Evolutionary conservation across 2,113 vertebrate species (phyloP).

Genomic region (Mormoops blainvillei): DNA sequence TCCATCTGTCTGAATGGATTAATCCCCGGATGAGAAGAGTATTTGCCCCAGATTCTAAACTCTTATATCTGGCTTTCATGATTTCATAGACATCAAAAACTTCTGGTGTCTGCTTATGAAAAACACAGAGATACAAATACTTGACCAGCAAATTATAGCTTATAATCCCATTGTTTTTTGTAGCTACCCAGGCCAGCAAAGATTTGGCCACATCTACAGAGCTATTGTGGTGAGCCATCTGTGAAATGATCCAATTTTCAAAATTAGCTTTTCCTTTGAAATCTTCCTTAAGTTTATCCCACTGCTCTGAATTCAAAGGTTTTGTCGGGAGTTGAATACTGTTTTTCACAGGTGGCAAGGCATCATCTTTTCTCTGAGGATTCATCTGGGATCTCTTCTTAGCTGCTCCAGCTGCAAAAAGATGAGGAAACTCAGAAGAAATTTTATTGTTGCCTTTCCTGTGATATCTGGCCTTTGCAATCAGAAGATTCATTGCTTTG

Average conservation of each 20-base stretch:
- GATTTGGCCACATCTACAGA: constrained; percentile 89
- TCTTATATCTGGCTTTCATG: constrained; percentile 86
- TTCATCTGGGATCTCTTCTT: constrained; percentile 75
- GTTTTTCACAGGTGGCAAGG: rapidly evolving
- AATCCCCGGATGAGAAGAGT: constrained; percentile 88
- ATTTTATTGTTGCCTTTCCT: not conserved
- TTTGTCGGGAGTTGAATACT: constrained; percentile 78
- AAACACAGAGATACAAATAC: constrained; percentile 89
- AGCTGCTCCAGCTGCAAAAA: constrained; percentile 86
- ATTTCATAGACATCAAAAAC: constrained; percentile 89
- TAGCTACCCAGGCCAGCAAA: constrained; percentile 85
- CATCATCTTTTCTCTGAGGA: not conserved
- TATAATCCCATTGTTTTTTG: constrained; percentile 82
- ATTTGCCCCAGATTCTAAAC: constrained; percentile 86
- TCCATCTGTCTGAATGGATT: constrained; percentile 86
- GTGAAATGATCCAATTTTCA: constrained; percentile 81
- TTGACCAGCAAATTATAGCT: constrained; percentile 85
- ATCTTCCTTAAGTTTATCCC: constrained; percentile 83
- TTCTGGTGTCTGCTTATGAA: constrained; percentile 82
- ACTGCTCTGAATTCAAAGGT: constrained; percentile 85
- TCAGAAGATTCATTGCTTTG: constrained; percentile 22
- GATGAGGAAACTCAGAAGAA: not conserved
- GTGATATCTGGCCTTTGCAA: constrained; percentile 41
- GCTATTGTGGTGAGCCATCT: constrained; percentile 72
- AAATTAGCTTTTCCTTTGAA: constrained; percentile 74